Evolutionary conservation across 37 sponge, comb jelly and placozoan genomes (phyloP), one percentile per base, ranked within the genome.

Genomic region (Petrosia ficiformis): DNA sequence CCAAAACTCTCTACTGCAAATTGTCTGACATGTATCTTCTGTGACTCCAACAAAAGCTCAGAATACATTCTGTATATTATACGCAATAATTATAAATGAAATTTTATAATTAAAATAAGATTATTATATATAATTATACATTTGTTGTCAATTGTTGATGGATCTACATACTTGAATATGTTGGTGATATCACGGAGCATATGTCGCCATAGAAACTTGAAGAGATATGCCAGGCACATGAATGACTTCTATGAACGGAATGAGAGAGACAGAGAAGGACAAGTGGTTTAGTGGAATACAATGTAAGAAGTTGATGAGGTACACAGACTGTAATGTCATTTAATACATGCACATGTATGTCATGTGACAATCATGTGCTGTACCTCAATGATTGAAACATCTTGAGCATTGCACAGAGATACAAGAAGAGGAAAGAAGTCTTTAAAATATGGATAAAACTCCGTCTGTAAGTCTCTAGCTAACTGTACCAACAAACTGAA

Each of bases 1-100:
- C 88, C 84, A 65, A 96, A 87, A 54, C 97, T 93, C 73, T 96
- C 97, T 0, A 79, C 89, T 56, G 97, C 97, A 84, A 96, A 96
- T 71, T 76, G 78, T 72, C 75, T 71, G 31, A 96, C 81, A 74
- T 96, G 80, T 29, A 74, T 40, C 34, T 74, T 87, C 73, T 90
- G 80, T 1, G 91, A 85, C 3, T 48, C 73, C n/a, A 74, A 16
- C 42, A 94, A 59, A 24, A 93, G 78, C 44, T 78, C 65, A 24
- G 84, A 74, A 60, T 92, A 96, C 32, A 82, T 31, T 22, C 94
- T 94, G 40, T 14, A 64, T 36, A 3, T 0, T 36, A 38, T 3
- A 24, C 76, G 29, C 31, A 34, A 75, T 57, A 65, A 24, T 14
- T 35, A 31, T 71, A 8, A 21, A 33, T 5, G 60, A 35, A 59